phyloP scores from a whole-genome alignment of 64 coral and sea anemone genomes.

The Porites australiensis region DNA sequence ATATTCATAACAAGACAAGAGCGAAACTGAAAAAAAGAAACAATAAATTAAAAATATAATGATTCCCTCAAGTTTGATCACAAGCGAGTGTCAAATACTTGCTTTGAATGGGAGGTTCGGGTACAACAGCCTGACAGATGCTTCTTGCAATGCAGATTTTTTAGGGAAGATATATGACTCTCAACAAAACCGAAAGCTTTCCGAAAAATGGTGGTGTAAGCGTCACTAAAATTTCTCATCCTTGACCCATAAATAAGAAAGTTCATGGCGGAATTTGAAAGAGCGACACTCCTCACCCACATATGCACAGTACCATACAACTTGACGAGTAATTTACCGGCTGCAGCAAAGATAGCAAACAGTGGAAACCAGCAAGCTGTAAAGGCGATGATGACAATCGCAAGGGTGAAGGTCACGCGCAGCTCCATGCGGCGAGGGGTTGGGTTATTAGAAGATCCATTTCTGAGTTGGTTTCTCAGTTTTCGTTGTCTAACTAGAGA shows the following conservation, averaged over 20 bases:
- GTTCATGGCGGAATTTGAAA: conserved; percentile 31
- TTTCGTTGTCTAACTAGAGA: not conserved
- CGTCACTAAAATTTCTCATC: not conserved
- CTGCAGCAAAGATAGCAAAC: not conserved
- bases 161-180: not conserved
- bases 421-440: not conserved
- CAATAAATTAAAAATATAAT: too few species aligned
- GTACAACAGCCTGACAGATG: too few species aligned
- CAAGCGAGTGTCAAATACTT: too few species aligned
- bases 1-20: too few species aligned
- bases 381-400: not conserved
- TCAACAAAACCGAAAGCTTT: not conserved
- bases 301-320: not conserved
- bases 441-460: not conserved
- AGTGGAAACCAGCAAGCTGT: conserved; percentile 6
- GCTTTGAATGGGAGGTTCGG: too few species aligned
- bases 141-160: too few species aligned
- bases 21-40: too few species aligned
- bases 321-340: not conserved
- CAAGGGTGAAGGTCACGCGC: not conserved
- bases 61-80: too few species aligned
- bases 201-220: not conserved
- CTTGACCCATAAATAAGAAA: conserved; percentile 24
- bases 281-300: not conserved
- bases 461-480: not conserved